A percentile compares a stretch with the other conserved stretches of the same genome.
These are phyloP conservation scores for Trachops cirrhosus DNA, from an alignment of 2,797 vertebrate species.

Conservation along the genomic window DNA sequence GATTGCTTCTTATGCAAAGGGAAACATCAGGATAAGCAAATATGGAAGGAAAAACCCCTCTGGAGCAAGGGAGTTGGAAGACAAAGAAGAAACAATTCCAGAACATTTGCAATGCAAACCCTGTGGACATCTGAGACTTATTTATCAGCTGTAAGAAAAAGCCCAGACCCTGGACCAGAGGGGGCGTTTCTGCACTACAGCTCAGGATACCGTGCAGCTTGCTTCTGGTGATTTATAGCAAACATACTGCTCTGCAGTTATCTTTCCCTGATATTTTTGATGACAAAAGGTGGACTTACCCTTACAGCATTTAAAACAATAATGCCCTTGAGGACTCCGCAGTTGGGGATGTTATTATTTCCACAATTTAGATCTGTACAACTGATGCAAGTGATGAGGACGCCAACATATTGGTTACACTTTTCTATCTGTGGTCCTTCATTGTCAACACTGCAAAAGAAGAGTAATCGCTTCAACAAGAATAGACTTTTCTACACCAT, in stretches of 20 bases:
- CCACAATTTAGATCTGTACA: background rate
- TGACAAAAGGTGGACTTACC: accelerated
- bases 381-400: accelerated
- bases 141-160: background rate
- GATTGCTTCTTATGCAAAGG: constrained; percentile 71
- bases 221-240: background rate
- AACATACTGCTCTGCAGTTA: accelerated
- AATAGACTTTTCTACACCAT: accelerated
- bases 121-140: background rate
- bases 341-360: accelerated
- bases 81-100: constrained; percentile 45
- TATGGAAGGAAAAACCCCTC: constrained; percentile 26
- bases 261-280: no score
- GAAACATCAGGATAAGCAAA: constrained; percentile 71
- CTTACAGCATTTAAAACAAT: background rate
- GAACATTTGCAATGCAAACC: constrained; percentile 56
- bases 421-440: no score
- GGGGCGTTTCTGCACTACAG: background rate
- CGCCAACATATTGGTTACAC: accelerated
- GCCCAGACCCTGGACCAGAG: background rate
- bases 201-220: accelerated
- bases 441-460: accelerated
- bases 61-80: constrained; percentile 28
- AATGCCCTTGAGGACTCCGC: accelerated
- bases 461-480: accelerated